Evolutionary conservation across 2,113 vertebrate genomes (phyloP).

Genomic region (Vanacampus margaritifer): DNA sequence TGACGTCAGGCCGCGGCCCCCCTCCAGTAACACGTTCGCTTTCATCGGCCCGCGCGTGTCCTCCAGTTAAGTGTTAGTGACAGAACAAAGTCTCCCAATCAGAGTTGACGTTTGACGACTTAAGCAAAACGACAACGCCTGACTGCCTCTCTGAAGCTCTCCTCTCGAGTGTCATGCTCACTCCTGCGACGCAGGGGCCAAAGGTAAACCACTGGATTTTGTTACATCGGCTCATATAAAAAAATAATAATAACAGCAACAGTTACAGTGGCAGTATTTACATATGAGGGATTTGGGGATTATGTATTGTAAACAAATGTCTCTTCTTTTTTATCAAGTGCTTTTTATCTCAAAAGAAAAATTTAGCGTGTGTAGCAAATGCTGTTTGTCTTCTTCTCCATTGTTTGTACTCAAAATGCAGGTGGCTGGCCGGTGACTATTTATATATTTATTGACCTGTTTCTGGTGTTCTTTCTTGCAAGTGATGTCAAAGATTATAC

Average conservation of each 20-base stretch:
- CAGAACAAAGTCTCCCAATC: conserved; percentile 38
- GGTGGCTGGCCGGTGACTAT: conserved; percentile 42
- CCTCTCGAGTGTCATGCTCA: background rate
- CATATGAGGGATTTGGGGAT: conserved; percentile 35
- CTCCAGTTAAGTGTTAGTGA: conserved; percentile 31
- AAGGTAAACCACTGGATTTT: conserved; percentile 12
- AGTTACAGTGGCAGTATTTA: conserved; percentile 42
- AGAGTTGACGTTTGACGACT: conserved; percentile 36
- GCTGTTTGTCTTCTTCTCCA: conserved; percentile 56
- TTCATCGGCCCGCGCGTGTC: conserved; percentile 30
- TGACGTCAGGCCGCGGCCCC: conserved; percentile 37
- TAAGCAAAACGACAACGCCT: conserved; percentile 36
- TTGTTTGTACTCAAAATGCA: conserved; percentile 51
- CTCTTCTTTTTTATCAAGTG: conserved; percentile 69
- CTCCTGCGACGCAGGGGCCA: conserved; percentile 4
- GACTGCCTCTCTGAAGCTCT: background rate
- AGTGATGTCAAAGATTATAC: conserved; percentile 64
- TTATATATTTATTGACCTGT: conserved; percentile 58
- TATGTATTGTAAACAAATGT: conserved; percentile 52
- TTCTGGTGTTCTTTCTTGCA: conserved; percentile 63
- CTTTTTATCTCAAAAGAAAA: conserved; percentile 67
- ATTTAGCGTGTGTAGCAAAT: conserved; percentile 67
- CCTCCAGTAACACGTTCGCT: conserved; percentile 15
- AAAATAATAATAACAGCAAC: conserved; percentile 19
- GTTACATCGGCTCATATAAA: conserved; percentile 40